Evolutionary conservation across 2,888 invertebrate genomes (phyloP).

Genomic region (Drosophila gaucha): DNA sequence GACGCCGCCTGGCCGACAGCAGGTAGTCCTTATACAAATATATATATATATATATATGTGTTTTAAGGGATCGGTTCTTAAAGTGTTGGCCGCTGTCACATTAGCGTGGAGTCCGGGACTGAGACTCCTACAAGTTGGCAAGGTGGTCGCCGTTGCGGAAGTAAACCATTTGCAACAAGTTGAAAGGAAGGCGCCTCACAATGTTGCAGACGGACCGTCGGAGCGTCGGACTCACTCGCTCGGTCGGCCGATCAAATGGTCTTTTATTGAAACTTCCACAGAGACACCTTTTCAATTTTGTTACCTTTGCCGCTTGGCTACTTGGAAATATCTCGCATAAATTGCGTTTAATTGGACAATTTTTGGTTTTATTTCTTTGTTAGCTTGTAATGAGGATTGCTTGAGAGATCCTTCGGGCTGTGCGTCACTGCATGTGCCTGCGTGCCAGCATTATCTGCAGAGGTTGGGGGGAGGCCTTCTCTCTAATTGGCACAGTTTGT

Average conservation of each 20-base stretch:
- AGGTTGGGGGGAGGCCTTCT: conserved; percentile 8
- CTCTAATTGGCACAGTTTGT: conserved; percentile 56
- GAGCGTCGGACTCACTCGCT: no score
- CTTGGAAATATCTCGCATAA: conserved; percentile 75
- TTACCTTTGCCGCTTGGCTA: conserved; percentile 63
- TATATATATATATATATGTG: no score
- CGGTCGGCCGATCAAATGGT: conserved; percentile 62
- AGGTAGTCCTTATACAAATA: conserved; percentile 61
- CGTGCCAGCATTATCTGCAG: no score
- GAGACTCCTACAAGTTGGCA: conserved; percentile 65
- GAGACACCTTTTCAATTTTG: conserved; percentile 77
- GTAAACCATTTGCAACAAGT: conserved; percentile 72
- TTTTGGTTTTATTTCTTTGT: conserved; percentile 70
- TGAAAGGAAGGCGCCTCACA: conserved; percentile 72
- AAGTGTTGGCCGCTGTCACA: conserved; percentile 78
- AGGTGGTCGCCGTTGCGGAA: conserved; percentile 61
- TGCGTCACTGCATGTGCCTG: conserved; percentile 58
- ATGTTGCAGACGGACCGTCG: conserved; percentile 64
- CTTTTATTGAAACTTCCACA: conserved; percentile 70
- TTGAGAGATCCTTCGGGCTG: conserved; percentile 21
- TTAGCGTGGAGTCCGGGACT: conserved; percentile 44
- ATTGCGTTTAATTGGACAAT: conserved; percentile 83
- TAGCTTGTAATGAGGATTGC: conserved; percentile 53
- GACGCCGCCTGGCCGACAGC: conserved; percentile 56
- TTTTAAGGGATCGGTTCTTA: conserved; percentile 38